phyloP scores from a whole-genome alignment of 2,888 invertebrate genomes.

The Ornithoptera priamus region DNA sequence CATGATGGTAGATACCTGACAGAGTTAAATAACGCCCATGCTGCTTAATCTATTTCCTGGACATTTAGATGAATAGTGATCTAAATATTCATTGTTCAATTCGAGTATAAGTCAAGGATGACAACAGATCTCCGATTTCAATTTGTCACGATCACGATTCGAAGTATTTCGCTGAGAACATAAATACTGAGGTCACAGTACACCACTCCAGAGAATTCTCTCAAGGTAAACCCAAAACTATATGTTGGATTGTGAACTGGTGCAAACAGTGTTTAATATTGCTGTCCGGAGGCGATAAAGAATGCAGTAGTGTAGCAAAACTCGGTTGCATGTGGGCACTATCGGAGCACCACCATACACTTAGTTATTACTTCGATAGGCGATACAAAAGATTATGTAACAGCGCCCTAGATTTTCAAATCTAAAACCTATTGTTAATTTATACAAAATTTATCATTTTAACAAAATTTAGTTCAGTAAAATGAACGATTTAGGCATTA shows the following conservation, averaged over 20 bases:
- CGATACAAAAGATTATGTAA: constrained; percentile 37
- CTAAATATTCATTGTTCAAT: constrained; percentile 56
- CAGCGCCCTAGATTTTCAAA: constrained; percentile 40
- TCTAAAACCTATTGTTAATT: constrained; percentile 7
- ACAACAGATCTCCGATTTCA: constrained; percentile 59
- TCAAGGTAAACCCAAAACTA: constrained; percentile 39
- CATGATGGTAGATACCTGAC: constrained; percentile 14
- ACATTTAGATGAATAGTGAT: constrained; percentile 56
- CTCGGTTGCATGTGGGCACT: constrained; percentile 59
- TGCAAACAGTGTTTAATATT: constrained; percentile 17
- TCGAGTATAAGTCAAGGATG: constrained; percentile 69
- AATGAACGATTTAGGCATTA: constrained; percentile 22
- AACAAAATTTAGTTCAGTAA: constrained; percentile 22
- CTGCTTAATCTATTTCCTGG: constrained; percentile 37
- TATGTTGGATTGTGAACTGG: constrained; percentile 24
- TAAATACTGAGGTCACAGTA: constrained; percentile 54
- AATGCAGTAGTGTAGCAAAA: constrained; percentile 37
- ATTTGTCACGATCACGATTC: constrained; percentile 70
- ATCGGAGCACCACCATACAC: constrained; percentile 54
- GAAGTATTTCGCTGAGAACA: constrained; percentile 45
- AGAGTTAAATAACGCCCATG: constrained; percentile 34
- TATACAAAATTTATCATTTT: background rate
- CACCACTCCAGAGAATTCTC: constrained; percentile 49
- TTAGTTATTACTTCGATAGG: constrained; percentile 39
- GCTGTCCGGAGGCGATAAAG: constrained; percentile 24